Base-by-base conservation (phyloP, 2,113 vertebrate species). In the Urocynchramus pylzowi region DNA sequence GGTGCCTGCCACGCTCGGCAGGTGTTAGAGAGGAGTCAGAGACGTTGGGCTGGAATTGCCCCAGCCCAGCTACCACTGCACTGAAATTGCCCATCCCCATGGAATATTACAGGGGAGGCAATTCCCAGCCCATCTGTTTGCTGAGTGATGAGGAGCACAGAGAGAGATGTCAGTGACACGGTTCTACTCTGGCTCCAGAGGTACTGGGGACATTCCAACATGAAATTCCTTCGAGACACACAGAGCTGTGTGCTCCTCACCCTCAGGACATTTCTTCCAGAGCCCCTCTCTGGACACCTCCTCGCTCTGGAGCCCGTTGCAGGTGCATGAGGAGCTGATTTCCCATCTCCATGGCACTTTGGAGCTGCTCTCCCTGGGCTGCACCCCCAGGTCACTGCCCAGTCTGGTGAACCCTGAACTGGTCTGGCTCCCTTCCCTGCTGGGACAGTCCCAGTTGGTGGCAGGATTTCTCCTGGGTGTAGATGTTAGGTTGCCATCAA, bases 331-430 rank as follows among this genome's bases (percentile, higher is more conserved):
- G 49, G 41, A 81, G 61, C 41, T 84, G 68, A 12, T 69, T 74
- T 53, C 57, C 42, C 67, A 45, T 30, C 76, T 67, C 15, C 2
- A 0, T 0, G 0, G 39, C 0, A 0, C n/a, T 59, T n/a, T 54
- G 63, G 41, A 42, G 53, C 57, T 69, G 10, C 8, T 88, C 41
- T 89, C 45, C 27, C 47, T 22, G 41, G 28, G 31, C 1, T 47
- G 27, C 18, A 2, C 52, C n/a, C 30, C 2, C 24, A 60, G 84
- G n/a, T 74, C 83, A 31, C 59, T 68, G 79, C 69, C 74, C 80
- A 33, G 67, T 17, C 47, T 79, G 93, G 61, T 0, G 0, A 30
- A 33, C n/a, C 49, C 64, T 33, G 44, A 80, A 22, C 93, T 81
- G 89, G 13, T 77, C 64, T 74, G 47, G 69, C 78, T 93, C 71